A percentile compares a stretch with the other conserved stretches of the same genome.
Conservation (phyloP, 2,888 invertebrate genomes). For the Belgica antarctica region DNA sequence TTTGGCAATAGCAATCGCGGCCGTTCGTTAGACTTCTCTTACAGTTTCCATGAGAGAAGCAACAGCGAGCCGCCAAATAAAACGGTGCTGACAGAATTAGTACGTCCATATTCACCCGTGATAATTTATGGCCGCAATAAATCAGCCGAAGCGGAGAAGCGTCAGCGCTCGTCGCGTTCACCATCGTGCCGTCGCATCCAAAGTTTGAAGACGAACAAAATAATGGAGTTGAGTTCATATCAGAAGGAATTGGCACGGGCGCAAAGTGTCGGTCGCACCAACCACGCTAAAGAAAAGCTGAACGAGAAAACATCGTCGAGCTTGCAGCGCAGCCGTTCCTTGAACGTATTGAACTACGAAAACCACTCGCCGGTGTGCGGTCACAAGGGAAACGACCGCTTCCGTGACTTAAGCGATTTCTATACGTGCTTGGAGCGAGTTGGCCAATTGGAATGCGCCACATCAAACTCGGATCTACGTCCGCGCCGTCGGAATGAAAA, state of each 20-base stretch:
- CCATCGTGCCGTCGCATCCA: constrained; percentile 67
- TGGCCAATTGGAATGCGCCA: constrained; percentile 74
- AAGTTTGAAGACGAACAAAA: constrained; percentile 49
- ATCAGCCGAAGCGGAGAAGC: constrained; percentile 52
- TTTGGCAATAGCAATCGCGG: constrained; percentile 51
- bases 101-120: constrained; percentile 54
- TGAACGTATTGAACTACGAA: constrained; percentile 55
- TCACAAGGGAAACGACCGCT: constrained; percentile 69
- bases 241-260: constrained; percentile 60
- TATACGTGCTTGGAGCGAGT: constrained; percentile 83
- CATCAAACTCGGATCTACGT: constrained; percentile 67
- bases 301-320: constrained; percentile 46
- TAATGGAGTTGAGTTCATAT: constrained; percentile 41
- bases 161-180: constrained; percentile 58
- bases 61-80: constrained; percentile 62
- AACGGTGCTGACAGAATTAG: constrained; percentile 54
- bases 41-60: constrained; percentile 59
- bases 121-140: constrained; percentile 48
- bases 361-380: constrained; percentile 52
- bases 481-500: constrained; percentile 74
- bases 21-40: constrained; percentile 53
- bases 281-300: constrained; percentile 48
- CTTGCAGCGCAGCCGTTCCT: constrained; percentile 28
- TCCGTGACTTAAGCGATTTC: constrained; percentile 80
- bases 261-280: constrained; percentile 66